Conservation (phyloP, 2,888 invertebrate species). For the Drosophila acutilabella region DNA sequence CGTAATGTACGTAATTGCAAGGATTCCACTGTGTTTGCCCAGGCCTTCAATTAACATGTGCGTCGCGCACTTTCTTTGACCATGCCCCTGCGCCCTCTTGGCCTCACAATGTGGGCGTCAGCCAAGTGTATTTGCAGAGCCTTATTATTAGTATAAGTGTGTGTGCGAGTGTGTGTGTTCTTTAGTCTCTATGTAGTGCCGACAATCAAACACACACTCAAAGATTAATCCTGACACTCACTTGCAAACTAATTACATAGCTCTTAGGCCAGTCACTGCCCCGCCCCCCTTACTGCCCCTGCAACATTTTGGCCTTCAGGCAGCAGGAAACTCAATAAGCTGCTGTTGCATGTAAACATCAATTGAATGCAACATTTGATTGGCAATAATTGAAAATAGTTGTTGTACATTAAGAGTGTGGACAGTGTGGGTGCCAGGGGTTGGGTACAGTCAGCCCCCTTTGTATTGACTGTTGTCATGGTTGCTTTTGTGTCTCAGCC, state of each 20-base stretch:
- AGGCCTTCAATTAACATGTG: slow-evolving; percentile 76
- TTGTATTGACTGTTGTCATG: slow-evolving; percentile 74
- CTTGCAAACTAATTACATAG: slow-evolving; percentile 81
- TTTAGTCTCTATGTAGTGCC: slow-evolving; percentile 57
- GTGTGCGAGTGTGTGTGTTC: slow-evolving; percentile 24
- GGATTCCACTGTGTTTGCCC: slow-evolving; percentile 49
- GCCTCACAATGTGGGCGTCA: slow-evolving; percentile 49
- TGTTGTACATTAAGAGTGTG: slow-evolving; percentile 72
- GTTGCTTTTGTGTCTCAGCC: slow-evolving; percentile 53
- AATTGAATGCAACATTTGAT: slow-evolving; percentile 84
- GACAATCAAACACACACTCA: slow-evolving; percentile 78
- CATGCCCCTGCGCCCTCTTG: slow-evolving; percentile 5
- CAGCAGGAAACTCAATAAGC: slow-evolving; percentile 53
- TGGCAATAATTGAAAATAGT: slow-evolving; percentile 84
- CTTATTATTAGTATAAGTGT: slow-evolving; percentile 58
- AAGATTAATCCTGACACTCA: slow-evolving; percentile 81
- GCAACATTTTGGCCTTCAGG: slow-evolving; percentile 33
- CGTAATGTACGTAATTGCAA: slow-evolving; percentile 20
- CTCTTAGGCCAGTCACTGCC: slow-evolving; percentile 68
- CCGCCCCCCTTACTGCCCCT: not conserved
- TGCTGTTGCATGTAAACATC: slow-evolving; percentile 76
- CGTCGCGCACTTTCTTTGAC: slow-evolving; percentile 71
- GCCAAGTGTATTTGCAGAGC: slow-evolving; percentile 62
- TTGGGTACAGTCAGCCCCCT: slow-evolving; percentile 21
- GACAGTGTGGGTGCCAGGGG: not conserved